Evolutionary conservation across 2,797 vertebrate genomes (phyloP), one percentile per base, ranked within the genome.

Genomic region (Danio tinwini): DNA sequence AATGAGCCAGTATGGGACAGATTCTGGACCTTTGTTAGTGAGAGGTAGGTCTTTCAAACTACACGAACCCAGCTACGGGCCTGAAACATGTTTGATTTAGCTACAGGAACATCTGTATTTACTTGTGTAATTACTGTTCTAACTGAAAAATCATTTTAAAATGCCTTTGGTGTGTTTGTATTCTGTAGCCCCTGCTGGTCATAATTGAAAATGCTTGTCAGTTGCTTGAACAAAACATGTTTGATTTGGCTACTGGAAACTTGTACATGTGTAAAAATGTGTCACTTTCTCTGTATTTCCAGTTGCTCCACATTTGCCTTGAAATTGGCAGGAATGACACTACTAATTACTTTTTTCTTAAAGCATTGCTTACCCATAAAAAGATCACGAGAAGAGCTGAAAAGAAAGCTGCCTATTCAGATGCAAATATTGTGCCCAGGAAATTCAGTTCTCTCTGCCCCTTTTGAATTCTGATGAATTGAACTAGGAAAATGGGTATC

Each of bases 351-450:
- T 45, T 44, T 8, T 16, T 44, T 12, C 40, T n/a, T 19, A 49
- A 61, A 29, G 21, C 56, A 74, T 55, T 55, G 19, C 47, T 45
- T 64, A 10, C 29, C 2, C 44, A 21, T 55, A n/a, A 67, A 55
- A 55, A 13, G 14, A 61, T 55, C 40, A 65, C 3, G 68, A 17
- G 44, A 21, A 37, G 6, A 47, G 5, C 45, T 64, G 65, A 78
- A 52, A 21, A 74, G 84, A 75, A 83, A 72, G 62, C 11, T 37
- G 19, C 42, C 52, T 44, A 74, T 84, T 75, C 74, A 70, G 47
- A 86, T 86, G 78, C 67, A 78, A 86, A 84, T 82, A 52, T 50
- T 68, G 39, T 58, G 7, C 55, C 49, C 44, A 47, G 0, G 40
- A 68, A 80, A 56, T 58, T 58, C 19, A 55, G 50, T 67, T 29